Percentiles rank a stretch among this genome's conserved stretches.
Conservation (phyloP, 2,888 invertebrate genomes). For the Noctua janthe region DNA sequence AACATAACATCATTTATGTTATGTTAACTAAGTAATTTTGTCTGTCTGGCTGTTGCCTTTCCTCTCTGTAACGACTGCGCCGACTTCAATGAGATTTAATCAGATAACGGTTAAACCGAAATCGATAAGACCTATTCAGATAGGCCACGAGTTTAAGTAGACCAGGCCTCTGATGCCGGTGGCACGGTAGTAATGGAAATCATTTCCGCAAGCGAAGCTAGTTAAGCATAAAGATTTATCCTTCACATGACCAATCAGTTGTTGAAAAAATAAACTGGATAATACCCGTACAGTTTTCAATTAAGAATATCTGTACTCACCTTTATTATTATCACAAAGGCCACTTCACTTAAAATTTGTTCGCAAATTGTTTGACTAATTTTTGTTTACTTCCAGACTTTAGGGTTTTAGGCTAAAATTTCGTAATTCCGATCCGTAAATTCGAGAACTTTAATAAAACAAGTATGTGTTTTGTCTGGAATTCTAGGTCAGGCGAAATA, state of each 20-base stretch:
- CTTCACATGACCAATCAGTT: background rate
- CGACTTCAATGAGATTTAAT: background rate
- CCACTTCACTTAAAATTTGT: constrained; percentile 7
- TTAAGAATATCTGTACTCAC: background rate
- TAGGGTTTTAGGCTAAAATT: constrained; percentile 9
- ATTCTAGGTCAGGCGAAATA: background rate
- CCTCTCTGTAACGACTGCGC: too few relatives aligned
- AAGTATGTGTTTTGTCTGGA: constrained; percentile 10
- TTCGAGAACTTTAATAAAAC: constrained; percentile 23
- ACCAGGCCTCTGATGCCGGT: background rate
- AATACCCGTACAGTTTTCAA: background rate
- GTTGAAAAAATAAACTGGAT: background rate
- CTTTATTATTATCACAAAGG: constrained; percentile 11
- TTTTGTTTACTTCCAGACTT: constrained; percentile 19
- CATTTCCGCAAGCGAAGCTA: background rate
- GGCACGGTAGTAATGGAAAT: background rate
- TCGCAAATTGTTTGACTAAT: constrained; percentile 13
- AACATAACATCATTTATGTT: too few relatives aligned
- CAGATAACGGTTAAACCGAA: too few relatives aligned
- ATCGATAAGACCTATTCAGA: background rate
- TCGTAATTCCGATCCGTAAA: constrained; percentile 6
- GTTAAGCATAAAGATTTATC: background rate
- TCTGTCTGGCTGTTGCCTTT: too few relatives aligned
- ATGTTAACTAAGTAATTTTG: too few relatives aligned
- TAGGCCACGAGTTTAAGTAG: background rate